A percentile compares a stretch with the other conserved stretches of the same genome.
These are phyloP conservation scores for Pangasius djambal DNA, from an alignment of 2,797 vertebrate genomes.

Conservation along the genomic window DNA sequence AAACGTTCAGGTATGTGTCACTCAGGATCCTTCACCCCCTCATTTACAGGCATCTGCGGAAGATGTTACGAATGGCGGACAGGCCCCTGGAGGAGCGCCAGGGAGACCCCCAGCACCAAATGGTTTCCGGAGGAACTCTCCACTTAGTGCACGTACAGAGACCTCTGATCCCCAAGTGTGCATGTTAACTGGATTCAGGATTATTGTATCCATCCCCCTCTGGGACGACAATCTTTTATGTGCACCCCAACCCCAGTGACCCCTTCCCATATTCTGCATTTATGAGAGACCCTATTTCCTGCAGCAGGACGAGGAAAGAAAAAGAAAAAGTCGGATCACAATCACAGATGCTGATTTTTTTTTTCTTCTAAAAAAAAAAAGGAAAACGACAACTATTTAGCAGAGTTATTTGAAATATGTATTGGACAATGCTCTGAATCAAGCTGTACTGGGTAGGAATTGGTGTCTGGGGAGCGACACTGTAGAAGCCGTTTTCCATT, in stretches of 20 bases:
- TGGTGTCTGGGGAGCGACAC: constrained; percentile 64
- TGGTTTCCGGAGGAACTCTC: constrained; percentile 51
- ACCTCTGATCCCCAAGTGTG: constrained; percentile 37
- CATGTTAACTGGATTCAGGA: constrained; percentile 52
- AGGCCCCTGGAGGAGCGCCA: constrained; percentile 55
- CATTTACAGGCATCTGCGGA: constrained; percentile 67
- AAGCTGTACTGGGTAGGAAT: constrained; percentile 61
- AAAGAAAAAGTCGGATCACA: constrained; percentile 32
- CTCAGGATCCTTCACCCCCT: constrained; percentile 56
- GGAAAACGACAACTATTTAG: constrained; percentile 36
- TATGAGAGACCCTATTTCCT: constrained; percentile 40
- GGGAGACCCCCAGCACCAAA: constrained; percentile 63
- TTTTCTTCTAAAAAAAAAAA: constrained; percentile 1
- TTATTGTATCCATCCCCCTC: constrained; percentile 2
- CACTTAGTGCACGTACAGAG: constrained; percentile 24
- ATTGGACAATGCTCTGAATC: constrained; percentile 50
- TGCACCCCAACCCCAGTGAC: constrained; percentile 8
- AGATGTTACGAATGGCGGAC: constrained; percentile 63
- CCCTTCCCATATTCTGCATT: constrained; percentile 26
- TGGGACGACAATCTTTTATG: constrained; percentile 34
- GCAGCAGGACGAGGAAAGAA: constrained; percentile 23
- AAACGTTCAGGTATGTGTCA: constrained; percentile 56
- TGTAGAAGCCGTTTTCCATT: constrained; percentile 67
- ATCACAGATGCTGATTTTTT: constrained; percentile 43
- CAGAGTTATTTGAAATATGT: constrained; percentile 63